Percentiles rank a stretch among this genome's conserved stretches.
These are phyloP conservation scores for Channa maculata DNA, from an alignment of 2,113 vertebrate species.

Conservation along the genomic window DNA sequence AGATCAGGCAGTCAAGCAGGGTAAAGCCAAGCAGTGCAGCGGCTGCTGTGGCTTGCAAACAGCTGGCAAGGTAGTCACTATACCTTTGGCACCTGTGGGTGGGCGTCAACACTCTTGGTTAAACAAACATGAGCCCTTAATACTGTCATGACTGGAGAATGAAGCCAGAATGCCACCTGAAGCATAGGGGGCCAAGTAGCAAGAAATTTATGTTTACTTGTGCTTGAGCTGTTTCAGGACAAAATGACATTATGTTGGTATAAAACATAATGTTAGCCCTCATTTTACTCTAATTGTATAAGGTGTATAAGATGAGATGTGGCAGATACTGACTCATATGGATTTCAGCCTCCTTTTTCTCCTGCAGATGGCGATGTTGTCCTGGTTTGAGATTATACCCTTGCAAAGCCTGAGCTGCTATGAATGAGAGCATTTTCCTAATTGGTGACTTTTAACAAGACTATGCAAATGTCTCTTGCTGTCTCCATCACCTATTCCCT, in stretches of 20 bases:
- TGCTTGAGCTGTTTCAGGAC: background rate
- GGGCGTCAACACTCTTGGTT: conserved; percentile 75
- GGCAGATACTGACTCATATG: background rate
- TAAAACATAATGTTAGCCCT: background rate
- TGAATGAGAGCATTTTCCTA: conserved; percentile 71
- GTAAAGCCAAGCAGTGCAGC: conserved; percentile 61
- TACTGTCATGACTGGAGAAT: conserved; percentile 11
- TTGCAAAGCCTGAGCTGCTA: background rate
- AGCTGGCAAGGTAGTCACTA: conserved; percentile 66
- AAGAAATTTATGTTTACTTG: background rate
- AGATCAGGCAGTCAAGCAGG: conserved; percentile 72
- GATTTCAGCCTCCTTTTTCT: background rate
- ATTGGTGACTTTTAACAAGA: conserved; percentile 72
- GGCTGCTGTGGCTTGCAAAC: conserved; percentile 68
- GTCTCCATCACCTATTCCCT: conserved; percentile 42
- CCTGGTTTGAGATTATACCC: conserved; percentile 45
- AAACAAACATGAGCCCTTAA: conserved; percentile 71
- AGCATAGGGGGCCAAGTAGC: conserved; percentile 41
- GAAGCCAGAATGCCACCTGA: conserved; percentile 55
- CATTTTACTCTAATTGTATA: background rate
- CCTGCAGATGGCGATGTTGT: conserved; percentile 85
- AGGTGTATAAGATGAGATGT: background rate
- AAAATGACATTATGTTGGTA: background rate
- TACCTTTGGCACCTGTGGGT: conserved; percentile 79
- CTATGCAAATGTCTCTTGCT: conserved; percentile 58